Base-by-base conservation (phyloP, 2,113 vertebrate genomes). In the Stictonetta naevosa region DNA sequence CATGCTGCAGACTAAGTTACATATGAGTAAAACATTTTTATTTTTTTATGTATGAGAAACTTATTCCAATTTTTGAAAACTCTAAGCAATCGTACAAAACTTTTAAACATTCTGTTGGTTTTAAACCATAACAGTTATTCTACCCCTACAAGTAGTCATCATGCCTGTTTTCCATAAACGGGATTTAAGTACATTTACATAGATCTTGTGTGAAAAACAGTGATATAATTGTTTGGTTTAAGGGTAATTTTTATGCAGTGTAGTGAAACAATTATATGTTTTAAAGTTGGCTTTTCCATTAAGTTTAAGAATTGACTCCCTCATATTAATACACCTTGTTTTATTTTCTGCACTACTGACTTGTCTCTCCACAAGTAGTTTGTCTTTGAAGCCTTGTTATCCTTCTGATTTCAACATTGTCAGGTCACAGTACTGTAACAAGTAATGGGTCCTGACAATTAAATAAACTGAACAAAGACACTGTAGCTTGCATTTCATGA, bases 151-250 rank as follows among this genome's bases (percentile, higher is more conserved):
- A 88, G 34, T 50, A 63, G 13, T 46, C 22, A 25, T 66, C 72
- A 5, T 69, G n/a, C 71, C 84, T 95, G 62, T 72, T 93, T 90
- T 86, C 56, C 34, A 86, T 71, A 59, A 88, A 75, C 17, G 68
- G 33, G 17, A 83, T 81, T 95, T 78, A 87, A 95, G 85, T 79
- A 80, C 19, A 74, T 93, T 91, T 73, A 69, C 56, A 34, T 75
- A 22, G 3, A 26, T 82, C 73, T 84, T 23, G 21, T 76, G 34
- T 85, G 81, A 74, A 95, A 82, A 66, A 68, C 21, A 75, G 17
- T 72, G 75, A 38, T 81, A 38, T 63, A 91, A 79, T 40, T 92
- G 14, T 59, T 69, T 52, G 22, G 36, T 38, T 93, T 85, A 93
- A 77, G 20, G 53, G 46, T 76, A 11, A 69, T 79, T 92, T 88